Evolutionary conservation across 2,888 invertebrate species (phyloP).

Genomic region (Oligia latruncula): DNA sequence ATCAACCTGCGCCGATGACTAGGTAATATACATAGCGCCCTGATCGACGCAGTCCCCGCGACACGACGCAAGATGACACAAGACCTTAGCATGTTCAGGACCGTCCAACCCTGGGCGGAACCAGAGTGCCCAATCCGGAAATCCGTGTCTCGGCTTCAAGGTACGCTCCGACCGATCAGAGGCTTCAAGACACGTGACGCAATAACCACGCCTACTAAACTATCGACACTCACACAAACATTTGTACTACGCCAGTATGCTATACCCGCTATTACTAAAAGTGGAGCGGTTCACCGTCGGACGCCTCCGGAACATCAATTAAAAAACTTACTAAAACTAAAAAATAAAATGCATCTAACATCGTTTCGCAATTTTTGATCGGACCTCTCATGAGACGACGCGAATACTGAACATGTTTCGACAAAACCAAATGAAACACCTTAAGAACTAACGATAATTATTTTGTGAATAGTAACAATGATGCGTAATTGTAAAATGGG

Average conservation of each 20-base stretch:
- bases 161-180: constrained; percentile 38
- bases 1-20: constrained; percentile 74
- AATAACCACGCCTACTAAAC: constrained; percentile 67
- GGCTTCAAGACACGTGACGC: constrained; percentile 62
- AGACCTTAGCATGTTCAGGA: constrained; percentile 20
- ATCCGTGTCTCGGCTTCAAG: constrained; percentile 16
- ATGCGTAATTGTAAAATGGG: constrained; percentile 54
- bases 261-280: constrained; percentile 80
- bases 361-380: constrained; percentile 75
- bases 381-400: constrained; percentile 72
- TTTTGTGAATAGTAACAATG: constrained; percentile 71
- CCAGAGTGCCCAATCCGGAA: not conserved
- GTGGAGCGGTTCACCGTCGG: constrained; percentile 74
- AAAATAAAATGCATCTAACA: constrained; percentile 81
- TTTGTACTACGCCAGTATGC: constrained; percentile 89
- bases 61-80: not conserved
- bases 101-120: not conserved
- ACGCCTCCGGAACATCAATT: constrained; percentile 77
- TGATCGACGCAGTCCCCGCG: constrained; percentile 28
- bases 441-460: constrained; percentile 72
- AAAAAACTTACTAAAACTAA: constrained; percentile 77
- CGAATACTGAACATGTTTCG: constrained; percentile 78
- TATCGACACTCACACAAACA: constrained; percentile 81
- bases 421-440: constrained; percentile 62
- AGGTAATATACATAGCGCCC: constrained; percentile 68